Base-by-base conservation (phyloP, 2,113 vertebrate genomes). In the human region DNA sequence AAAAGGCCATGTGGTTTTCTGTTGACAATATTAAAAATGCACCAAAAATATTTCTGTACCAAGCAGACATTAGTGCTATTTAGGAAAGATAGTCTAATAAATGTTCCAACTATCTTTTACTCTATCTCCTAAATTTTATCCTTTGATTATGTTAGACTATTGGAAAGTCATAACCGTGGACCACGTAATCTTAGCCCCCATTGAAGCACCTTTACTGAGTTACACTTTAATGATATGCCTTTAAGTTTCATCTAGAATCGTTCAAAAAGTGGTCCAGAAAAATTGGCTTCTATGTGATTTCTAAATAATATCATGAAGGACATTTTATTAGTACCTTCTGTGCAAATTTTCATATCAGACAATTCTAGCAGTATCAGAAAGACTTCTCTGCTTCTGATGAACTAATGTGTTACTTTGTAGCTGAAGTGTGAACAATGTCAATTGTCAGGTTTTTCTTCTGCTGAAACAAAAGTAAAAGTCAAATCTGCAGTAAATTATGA, bases 331-430 rank as follows among this genome's bases (percentile, higher is more conserved):
- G 17, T 32, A 43, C 1, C 13, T 80, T 61, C 45, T 48, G 25
- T 23, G n/a, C 73, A 17, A 59, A 64, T 59, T 70, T 52, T 35
- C 32, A 18, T 8, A 4, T 30, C 48, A 43, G n/a, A 61, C 48
- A 40, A 75, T 48, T 32, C 1, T 25, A 52, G 6, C 8, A 27
- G 17, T 7, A 2, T 43, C 27, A 38, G 35, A 50, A 35, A 22
- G 22, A 43, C 8, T 25, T 23, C 7, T 68, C 5, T 23, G 22
- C 6, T 80, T 64, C 3, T 0, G 0, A n/a, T n/a, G 35, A 73
- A 48, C 38, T 48, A 22, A 20, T 1, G 9, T 48, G 45, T 6
- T 40, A 16, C 4, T 27, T 64, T 81, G 40, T 16, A 43, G 32
- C 5, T 81, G 73, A 75, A 80, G 38, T 38, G 40, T 89, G 27